Base-by-base conservation (phyloP, 1,140 invertebrate species). In the Battus philenor region DNA sequence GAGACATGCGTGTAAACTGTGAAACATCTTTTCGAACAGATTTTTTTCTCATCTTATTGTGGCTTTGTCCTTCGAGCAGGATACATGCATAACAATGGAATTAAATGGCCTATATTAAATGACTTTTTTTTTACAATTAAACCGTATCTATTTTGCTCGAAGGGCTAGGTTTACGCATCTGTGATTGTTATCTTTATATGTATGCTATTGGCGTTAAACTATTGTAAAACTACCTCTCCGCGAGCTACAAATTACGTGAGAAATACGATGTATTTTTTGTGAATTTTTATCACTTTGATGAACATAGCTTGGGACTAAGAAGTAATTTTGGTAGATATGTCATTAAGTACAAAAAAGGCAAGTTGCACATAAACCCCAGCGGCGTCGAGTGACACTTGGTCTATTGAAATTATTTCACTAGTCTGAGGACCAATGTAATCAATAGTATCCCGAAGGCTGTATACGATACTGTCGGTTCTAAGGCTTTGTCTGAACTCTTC, bases 21-120 rank as follows among this genome's bases (percentile, higher is more conserved):
- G 69, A 79, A 66, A 70, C 63, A 64, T 72, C 52, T 79, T 77
- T 81, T 79, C 50, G 65, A n/a, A 79, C 52, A 67, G 55, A 51
- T 61, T 50, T 77, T n/a, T 77, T 75, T 70, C 47, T 66, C 54
- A 62, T 58, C 47, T 70, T 50, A 53, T 58, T 66, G 54, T 68
- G 45, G 30, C 50, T 65, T 60, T 33, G 45, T 64, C 53, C 56
- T 50, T 54, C 56, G 53, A 62, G 43, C 27, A 38, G 5, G 22
- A 54, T 52, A 41, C 24, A 32, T n/a, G 26, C 18, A 15, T 5
- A 24, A 22, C 18, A 20, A 20, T 3, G 9, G 6, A 0, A 4
- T 27, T 8, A 26, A n/a, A n/a, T n/a, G n/a, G n/a, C n/a, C n/a
- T n/a, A n/a, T n/a, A n/a, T n/a, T n/a, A n/a, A n/a, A n/a, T n/a